A percentile compares a stretch with the other conserved stretches of the same genome.
These are phyloP conservation scores for Hemiprocne comata DNA, from an alignment of 2,113 vertebrate genomes.

Conservation along the genomic window DNA sequence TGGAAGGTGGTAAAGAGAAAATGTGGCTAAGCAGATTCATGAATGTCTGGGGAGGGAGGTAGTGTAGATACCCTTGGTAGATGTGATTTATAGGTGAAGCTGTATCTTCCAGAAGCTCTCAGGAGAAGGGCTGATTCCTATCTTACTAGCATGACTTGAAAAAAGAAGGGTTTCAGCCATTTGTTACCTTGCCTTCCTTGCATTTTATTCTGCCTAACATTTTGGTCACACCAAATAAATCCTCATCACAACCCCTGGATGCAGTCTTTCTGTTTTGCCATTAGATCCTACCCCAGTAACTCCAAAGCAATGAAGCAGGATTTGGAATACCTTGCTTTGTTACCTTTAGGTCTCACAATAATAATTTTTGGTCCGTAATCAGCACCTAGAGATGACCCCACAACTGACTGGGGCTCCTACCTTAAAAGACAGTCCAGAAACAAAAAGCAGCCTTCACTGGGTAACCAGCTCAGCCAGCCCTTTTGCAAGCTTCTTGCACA, in stretches of 20 bases:
- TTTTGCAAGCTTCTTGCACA: conserved; percentile 1
- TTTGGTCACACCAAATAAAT: not conserved
- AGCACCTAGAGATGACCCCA: not conserved
- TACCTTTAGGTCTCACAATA: not conserved
- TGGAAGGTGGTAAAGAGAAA: not conserved
- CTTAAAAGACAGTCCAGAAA: not conserved
- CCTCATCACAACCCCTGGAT: not conserved
- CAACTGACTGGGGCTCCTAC: not conserved
- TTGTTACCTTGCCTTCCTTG: not conserved
- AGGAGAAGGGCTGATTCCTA: not conserved
- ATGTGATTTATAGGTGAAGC: not conserved
- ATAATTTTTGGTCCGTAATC: not conserved
- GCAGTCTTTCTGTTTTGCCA: not conserved
- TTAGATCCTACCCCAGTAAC: not conserved
- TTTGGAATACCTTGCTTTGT: not conserved
- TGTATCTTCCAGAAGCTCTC: not conserved
- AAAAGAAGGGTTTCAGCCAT: not conserved
- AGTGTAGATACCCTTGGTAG: not conserved
- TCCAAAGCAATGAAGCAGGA: not conserved
- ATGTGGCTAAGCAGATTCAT: not conserved
- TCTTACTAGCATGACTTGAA: not conserved
- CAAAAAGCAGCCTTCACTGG: not conserved
- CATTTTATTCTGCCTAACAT: not conserved
- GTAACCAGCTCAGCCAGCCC: not conserved
- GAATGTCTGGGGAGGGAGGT: not conserved